A percentile compares a stretch with the other conserved stretches of the same genome.
phyloP scores from a whole-genome alignment of 2,797 vertebrate species.

The Poeciliopsis infans region DNA sequence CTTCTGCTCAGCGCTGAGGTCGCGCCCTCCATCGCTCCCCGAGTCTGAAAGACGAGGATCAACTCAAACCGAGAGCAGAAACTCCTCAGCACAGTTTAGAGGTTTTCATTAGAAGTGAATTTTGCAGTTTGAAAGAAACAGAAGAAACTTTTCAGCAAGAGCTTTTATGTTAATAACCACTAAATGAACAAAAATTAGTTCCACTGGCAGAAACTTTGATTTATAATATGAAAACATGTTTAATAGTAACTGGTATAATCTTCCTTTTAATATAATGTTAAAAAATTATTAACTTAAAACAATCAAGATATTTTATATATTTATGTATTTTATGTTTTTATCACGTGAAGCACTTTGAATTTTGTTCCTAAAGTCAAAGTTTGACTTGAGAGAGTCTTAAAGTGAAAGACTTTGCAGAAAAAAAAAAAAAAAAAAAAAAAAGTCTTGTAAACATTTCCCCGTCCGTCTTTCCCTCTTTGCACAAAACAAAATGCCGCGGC shows the following conservation, averaged over 20 bases:
- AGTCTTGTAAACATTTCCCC: neutral
- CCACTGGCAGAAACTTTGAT: too few species aligned
- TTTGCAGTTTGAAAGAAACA: too few species aligned
- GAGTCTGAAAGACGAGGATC: neutral
- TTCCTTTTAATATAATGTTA: too few species aligned
- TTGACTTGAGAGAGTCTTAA: neutral
- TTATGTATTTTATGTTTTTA: neutral
- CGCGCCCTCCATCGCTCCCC: neutral
- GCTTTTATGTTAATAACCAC: too few species aligned
- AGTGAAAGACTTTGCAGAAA: neutral
- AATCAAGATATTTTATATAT: too few species aligned
- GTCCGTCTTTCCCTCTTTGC: conserved; percentile 2
- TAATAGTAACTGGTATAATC: too few species aligned
- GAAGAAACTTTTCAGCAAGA: too few species aligned
- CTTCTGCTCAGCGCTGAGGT: neutral
- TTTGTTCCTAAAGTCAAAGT: neutral
- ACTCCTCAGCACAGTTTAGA: neutral
- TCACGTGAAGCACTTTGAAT: neutral
- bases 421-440: neutral
- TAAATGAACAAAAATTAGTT: too few species aligned
- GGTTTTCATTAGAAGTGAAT: neutral
- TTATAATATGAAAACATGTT: too few species aligned
- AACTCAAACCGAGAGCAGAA: neutral
- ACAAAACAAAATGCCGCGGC: neutral
- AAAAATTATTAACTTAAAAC: too few species aligned